phyloP scores from a whole-genome alignment of 2,113 vertebrate genomes.

The Coptodon rendalli region DNA sequence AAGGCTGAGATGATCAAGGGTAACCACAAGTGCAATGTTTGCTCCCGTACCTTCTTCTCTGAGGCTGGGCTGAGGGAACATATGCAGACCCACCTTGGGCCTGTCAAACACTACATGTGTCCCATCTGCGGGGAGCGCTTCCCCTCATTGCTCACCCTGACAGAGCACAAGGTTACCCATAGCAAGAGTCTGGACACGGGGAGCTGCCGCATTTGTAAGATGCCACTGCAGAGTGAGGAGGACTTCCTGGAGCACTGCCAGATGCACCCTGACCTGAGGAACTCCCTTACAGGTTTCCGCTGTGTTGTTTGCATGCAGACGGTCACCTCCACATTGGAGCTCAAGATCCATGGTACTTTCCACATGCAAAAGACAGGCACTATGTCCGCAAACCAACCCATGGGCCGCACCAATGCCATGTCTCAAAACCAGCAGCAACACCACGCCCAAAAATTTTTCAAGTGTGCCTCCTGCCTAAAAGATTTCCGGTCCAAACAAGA shows the following conservation, averaged over 20 bases:
- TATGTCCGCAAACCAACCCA: conserved; percentile 81
- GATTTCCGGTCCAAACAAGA: conserved; percentile 96
- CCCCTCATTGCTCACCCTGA: conserved; percentile 95
- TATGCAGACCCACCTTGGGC: conserved; percentile 97
- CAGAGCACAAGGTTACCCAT: conserved; percentile 98
- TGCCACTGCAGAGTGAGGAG: conserved; percentile 95
- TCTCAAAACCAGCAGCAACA: conserved; percentile 66
- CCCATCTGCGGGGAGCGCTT: conserved; percentile 97
- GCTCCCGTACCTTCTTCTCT: conserved; percentile 97
- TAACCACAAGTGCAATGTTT: conserved; percentile 98
- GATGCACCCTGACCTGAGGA: conserved; percentile 97
- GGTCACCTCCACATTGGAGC: conserved; percentile 96
- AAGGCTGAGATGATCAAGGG: conserved; percentile 98
- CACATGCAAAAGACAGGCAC: conserved; percentile 98
- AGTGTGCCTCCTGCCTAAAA: conserved; percentile 96
- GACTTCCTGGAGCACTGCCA: conserved; percentile 99
- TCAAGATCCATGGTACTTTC: conserved; percentile 99
- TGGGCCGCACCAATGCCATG: conserved; percentile 59
- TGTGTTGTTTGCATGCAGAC: conserved; percentile 99
- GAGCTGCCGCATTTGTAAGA: conserved; percentile 97
- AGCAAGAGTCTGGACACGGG: conserved; percentile 98
- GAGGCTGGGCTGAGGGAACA: conserved; percentile 94
- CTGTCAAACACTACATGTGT: conserved; percentile 99
- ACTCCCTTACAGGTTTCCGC: conserved; percentile 96
- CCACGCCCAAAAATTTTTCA: conserved; percentile 85